Percentiles rank a stretch among this genome's conserved stretches.
Evolutionary conservation across 2,888 invertebrate species (phyloP).

Genomic region (Zelleria hepariella): DNA sequence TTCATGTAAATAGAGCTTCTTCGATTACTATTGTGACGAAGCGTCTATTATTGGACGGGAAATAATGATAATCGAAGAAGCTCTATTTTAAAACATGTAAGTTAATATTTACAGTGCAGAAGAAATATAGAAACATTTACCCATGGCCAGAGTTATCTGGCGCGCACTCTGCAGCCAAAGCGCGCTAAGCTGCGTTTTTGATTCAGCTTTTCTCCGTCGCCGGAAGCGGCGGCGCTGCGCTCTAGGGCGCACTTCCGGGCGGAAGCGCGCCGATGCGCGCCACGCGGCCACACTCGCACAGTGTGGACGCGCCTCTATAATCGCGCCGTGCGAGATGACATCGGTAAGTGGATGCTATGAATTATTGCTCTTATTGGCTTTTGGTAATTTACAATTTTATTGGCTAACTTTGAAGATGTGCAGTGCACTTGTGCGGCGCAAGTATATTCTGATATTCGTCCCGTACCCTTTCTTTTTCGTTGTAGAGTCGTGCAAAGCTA

Average conservation of each 20-base stretch:
- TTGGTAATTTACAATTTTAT: not conserved
- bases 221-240: slow-evolving; percentile 9
- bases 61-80: no score
- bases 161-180: no score
- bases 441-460: no score
- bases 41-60: no score
- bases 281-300: slow-evolving; percentile 6
- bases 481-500: not conserved
- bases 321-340: not conserved
- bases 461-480: not conserved
- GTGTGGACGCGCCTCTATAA: slow-evolving; percentile 4
- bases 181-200: not conserved
- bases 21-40: no score
- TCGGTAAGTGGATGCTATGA: not conserved
- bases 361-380: not conserved
- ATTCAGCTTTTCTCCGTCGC: not conserved
- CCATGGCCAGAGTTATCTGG: no score
- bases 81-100: no score
- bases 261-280: slow-evolving; percentile 8
- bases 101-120: no score
- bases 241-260: slow-evolving; percentile 13
- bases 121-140: no score
- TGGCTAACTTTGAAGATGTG: not conserved
- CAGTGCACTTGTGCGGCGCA: not conserved
- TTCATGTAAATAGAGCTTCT: no score